Evolutionary conservation across 1,140 invertebrate species (phyloP), one percentile per base, ranked within the genome.

Genomic region (Drosophila seguyi): DNA sequence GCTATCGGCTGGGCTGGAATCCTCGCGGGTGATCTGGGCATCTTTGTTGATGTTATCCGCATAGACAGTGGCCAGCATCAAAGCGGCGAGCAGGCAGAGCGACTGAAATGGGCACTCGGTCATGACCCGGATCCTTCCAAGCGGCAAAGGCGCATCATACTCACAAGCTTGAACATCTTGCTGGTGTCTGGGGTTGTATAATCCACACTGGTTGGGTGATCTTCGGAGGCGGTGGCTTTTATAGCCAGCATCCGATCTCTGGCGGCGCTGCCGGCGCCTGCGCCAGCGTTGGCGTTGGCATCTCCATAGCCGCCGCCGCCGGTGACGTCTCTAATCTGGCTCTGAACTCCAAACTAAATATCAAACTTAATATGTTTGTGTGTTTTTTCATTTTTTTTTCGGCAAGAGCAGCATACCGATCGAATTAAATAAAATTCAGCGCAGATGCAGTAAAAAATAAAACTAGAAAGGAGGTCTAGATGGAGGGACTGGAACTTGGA

Each of bases 141-240:
- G 10, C 41, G 18, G 20, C 45, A 20, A 13, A 20, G 11, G 11
- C 20, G 20, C 14, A 36, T 72, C 42, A 53, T 74, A 92, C 91
- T 92, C 87, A 92, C 91, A 72, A 92, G 77, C 75, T 92, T 92
- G 87, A 92, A 92, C 91, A 92, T 92, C 39, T 91, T 92, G 76
- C 59, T 76, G 69, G 41, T 90, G 90, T 75, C 61, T 78, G 57
- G 60, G 66, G 60, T 92, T 57, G 63, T 73, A 82, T 81, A 79
- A 81, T 83, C 76, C 74, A 78, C 83, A 91, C 82, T 92, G 91
- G 80, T 91, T 81, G 76, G 71, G 57, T 73, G 58, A 78, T 75
- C 82, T 80, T 74, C 59, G 48, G 47, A 56, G 66, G 47, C 85
- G 63, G 62, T 67, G 53, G 48, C 77, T 68, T 90, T 88, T 85